Conservation (phyloP, 2,888 invertebrate species). For the Troilus luridus region DNA sequence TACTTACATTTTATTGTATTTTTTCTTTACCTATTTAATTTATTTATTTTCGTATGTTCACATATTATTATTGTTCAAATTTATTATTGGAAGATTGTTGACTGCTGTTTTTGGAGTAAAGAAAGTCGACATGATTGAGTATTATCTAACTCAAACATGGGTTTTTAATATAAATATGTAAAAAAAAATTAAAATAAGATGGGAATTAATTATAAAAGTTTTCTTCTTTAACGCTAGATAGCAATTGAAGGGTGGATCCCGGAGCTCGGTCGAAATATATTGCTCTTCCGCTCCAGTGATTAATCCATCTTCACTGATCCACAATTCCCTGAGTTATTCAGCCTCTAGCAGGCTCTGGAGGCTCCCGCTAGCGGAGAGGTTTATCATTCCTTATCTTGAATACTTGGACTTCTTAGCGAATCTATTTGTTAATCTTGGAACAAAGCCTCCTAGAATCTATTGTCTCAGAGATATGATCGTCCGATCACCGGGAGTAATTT, state of each 20-base stretch:
- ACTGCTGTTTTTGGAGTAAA: no score
- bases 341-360: background rate
- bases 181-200: background rate
- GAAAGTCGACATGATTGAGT: no score
- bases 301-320: conserved; percentile 41
- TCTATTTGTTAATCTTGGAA: background rate
- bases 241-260: background rate
- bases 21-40: no score
- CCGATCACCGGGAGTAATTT: background rate
- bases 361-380: background rate
- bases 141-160: no score
- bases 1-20: no score
- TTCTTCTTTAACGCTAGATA: background rate
- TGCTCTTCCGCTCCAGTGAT: background rate
- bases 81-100: no score
- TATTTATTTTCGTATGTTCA: no score
- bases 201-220: conserved; percentile 16
- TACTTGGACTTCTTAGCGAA: background rate
- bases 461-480: background rate
- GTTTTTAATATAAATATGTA: no score
- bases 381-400: background rate
- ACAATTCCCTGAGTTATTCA: background rate
- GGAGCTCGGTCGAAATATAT: background rate
- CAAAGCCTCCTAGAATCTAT: background rate
- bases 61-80: no score